Evolutionary conservation across 2,888 invertebrate genomes (phyloP).

Genomic region (Ernsta delagoae): DNA sequence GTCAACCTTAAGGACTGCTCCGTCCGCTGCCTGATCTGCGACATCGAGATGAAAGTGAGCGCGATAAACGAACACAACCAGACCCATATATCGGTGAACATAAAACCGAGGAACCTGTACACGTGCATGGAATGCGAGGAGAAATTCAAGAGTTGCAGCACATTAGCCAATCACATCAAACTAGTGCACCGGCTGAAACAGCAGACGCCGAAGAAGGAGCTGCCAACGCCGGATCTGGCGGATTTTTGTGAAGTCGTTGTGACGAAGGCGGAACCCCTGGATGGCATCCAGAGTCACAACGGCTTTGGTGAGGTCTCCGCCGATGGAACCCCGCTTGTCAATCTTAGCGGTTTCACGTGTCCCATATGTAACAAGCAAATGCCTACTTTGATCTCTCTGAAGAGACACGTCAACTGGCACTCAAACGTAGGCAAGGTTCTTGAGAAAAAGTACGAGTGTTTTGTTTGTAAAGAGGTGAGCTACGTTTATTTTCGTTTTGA

Average conservation of each 20-base stretch:
- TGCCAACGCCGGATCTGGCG: conserved; percentile 62
- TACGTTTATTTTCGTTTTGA: conserved; percentile 1
- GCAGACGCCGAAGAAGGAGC: conserved; percentile 50
- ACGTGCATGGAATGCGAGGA: conserved; percentile 73
- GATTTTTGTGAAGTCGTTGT: conserved; percentile 85
- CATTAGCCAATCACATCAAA: conserved; percentile 73
- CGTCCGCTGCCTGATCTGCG: conserved; percentile 76
- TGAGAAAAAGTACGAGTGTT: conserved; percentile 69
- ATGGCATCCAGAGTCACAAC: conserved; percentile 78
- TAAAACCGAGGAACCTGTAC: conserved; percentile 75
- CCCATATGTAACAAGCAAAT: conserved; percentile 76
- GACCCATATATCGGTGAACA: conserved; percentile 67
- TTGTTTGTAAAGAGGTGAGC: conserved; percentile 76
- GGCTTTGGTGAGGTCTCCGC: conserved; percentile 69
- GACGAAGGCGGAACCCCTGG: conserved; percentile 83
- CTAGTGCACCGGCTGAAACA: conserved; percentile 67
- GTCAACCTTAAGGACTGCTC: conserved; percentile 73
- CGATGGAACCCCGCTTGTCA: conserved; percentile 51
- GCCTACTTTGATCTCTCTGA: conserved; percentile 72
- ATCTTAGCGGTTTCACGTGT: conserved; percentile 72
- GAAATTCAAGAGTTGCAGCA: conserved; percentile 72
- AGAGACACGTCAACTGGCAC: conserved; percentile 79
- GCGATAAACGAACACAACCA: conserved; percentile 75
- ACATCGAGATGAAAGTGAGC: conserved; percentile 75
- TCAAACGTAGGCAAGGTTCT: conserved; percentile 68